These are phyloP conservation scores for Andricus grossulariae DNA, from an alignment of 1,140 invertebrate species.

Conservation along the genomic window DNA sequence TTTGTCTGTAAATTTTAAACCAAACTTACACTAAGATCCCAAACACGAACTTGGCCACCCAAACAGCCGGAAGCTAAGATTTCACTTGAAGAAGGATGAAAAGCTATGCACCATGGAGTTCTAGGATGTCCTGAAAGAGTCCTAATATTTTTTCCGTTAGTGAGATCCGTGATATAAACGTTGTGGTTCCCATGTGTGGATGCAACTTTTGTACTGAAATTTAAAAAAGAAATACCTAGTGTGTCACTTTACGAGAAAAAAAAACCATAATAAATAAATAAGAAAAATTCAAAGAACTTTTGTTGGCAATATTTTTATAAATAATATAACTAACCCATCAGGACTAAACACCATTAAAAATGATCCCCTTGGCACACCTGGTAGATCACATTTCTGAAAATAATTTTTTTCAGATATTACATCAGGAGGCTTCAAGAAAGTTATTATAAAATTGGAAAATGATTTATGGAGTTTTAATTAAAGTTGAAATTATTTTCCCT, in stretches of 20 bases:
- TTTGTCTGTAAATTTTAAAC: constrained; percentile 6
- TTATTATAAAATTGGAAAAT: constrained; percentile 24
- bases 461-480: constrained; percentile 14
- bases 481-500: constrained; percentile 36
- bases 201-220: constrained; percentile 85
- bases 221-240: constrained; percentile 31
- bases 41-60: constrained; percentile 92
- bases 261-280: constrained; percentile 37
- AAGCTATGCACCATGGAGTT: constrained; percentile 94
- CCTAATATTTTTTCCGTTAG: constrained; percentile 86
- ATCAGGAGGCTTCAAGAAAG: background rate
- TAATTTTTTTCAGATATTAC: constrained; percentile 42
- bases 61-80: constrained; percentile 92
- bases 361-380: constrained; percentile 84
- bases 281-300: constrained; percentile 9
- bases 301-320: background rate
- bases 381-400: constrained; percentile 83
- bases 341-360: constrained; percentile 92
- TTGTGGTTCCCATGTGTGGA: constrained; percentile 95
- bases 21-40: constrained; percentile 89
- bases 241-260: constrained; percentile 8
- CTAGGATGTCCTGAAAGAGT: constrained; percentile 89
- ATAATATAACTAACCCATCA: constrained; percentile 81
- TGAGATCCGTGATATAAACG: constrained; percentile 91
- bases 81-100: constrained; percentile 90